Evolutionary conservation across 2,113 vertebrate genomes (phyloP), one percentile per base, ranked within the genome.

Genomic region (Lota lota): DNA sequence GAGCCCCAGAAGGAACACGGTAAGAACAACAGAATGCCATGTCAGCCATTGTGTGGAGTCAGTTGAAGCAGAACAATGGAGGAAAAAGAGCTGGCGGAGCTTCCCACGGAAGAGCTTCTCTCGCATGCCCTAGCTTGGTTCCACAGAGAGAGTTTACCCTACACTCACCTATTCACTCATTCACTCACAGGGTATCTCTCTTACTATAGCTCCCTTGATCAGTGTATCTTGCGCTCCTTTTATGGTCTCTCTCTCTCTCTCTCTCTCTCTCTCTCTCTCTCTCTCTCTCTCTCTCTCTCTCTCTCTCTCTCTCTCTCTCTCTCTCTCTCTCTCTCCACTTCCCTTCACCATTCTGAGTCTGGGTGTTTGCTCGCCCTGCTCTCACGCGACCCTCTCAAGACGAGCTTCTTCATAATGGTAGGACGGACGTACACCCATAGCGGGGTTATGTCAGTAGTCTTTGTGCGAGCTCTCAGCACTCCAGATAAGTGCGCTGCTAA

Each of bases 1-100:
- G 57, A 59, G 18, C 11, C 57, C 4, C 57, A 77, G 68, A 33
- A 74, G 65, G 70, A 79, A 70, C 67, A 69, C 16, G 80, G 77
- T 79, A 87, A 87, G 81, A 87, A 89, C 77, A 90, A 91, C 87
- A 90, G 77, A 88, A 72, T 86, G 85, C 83, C 85, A 86, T 82
- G 79, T 88, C 77, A 67, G 70, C 85, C 76, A 89, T 92, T 91
- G 88, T 93, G 89, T 84, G 79, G 56, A 82, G 79, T 86, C 79
- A 88, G 80, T 63, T 67, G 72, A 64, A 74, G 67, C 72, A 81
- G 77, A 91, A 90, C 89, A 91, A 90, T 87, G 73, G 78, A 78
- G 36, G 64, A 62, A 14, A 47, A 47, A 80, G 66, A 69, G 79
- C 78, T 78, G 62, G 69, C 74, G 71, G 76, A 74, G 68, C 83